Conservation (phyloP, 2,797 vertebrate genomes). For the Amazona ochrocephala region DNA sequence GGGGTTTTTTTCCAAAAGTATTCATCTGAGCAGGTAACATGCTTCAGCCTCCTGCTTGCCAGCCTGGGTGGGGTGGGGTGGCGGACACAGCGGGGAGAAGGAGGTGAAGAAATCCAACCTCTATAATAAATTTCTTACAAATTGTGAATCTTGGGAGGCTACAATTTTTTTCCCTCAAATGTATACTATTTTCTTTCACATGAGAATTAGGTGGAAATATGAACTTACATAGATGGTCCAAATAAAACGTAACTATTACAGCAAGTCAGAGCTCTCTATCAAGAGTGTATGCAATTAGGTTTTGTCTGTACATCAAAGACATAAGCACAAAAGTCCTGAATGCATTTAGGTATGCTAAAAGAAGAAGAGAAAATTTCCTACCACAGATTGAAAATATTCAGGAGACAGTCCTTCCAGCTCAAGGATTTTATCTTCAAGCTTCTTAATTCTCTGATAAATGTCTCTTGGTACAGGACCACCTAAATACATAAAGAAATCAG, state of each 20-base stretch:
- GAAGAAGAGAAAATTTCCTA: conserved; percentile 78
- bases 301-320: background rate
- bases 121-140: background rate
- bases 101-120: background rate
- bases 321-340: background rate
- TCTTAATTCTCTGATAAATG: conserved; percentile 96
- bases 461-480: conserved; percentile 92
- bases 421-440: conserved; percentile 96
- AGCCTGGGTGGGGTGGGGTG: background rate
- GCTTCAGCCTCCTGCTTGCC: background rate
- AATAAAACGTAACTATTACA: background rate
- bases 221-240: background rate
- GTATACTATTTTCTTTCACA: background rate
- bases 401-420: conserved; percentile 98
- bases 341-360: background rate
- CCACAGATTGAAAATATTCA: conserved; percentile 94
- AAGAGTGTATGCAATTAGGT: background rate
- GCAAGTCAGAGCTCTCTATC: background rate
- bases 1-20: background rate
- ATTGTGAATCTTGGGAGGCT: background rate
- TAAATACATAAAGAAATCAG: conserved; percentile 59
- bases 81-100: background rate
- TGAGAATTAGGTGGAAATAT: background rate
- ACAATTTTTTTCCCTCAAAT: background rate
- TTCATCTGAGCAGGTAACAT: background rate